Conservation (phyloP, 2,797 vertebrate genomes). For the Leptoclinus maculatus region DNA sequence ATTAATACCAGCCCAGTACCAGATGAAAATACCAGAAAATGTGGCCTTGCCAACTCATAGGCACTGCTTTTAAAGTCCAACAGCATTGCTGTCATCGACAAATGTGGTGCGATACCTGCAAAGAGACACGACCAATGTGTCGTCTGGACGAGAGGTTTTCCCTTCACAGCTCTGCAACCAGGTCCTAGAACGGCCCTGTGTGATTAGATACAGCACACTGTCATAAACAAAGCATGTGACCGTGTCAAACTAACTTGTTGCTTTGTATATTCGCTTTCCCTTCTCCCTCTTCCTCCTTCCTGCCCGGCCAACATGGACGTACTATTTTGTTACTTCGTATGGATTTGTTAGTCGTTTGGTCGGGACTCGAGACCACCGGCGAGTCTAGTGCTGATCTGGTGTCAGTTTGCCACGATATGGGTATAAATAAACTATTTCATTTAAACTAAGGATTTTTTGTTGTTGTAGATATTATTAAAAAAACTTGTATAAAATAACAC, state of each 20-base stretch:
- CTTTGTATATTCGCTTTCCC: neutral
- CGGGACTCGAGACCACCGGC: no score
- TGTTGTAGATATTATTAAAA: neutral
- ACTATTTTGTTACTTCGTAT: no score
- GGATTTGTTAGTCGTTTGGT: no score
- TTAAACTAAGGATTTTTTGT: neutral
- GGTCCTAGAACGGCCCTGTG: neutral
- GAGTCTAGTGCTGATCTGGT: no score
- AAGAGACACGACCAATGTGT: neutral
- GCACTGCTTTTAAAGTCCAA: no score
- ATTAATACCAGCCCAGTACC: no score
- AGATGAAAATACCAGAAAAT: no score
- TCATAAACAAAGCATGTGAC: neutral
- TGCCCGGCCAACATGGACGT: no score
- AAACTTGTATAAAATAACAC: neutral
- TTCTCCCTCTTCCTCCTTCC: no score
- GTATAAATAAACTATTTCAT: neutral
- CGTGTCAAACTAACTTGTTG: neutral
- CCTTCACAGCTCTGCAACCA: neutral
- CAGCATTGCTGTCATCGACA: no score
- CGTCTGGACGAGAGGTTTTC: neutral
- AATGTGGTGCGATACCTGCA: no score
- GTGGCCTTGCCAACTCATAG: no score
- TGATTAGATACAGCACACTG: neutral
- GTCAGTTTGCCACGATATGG: neutral